Conservation (phyloP, 1,140 invertebrate genomes). For the Periplaneta americana region DNA sequence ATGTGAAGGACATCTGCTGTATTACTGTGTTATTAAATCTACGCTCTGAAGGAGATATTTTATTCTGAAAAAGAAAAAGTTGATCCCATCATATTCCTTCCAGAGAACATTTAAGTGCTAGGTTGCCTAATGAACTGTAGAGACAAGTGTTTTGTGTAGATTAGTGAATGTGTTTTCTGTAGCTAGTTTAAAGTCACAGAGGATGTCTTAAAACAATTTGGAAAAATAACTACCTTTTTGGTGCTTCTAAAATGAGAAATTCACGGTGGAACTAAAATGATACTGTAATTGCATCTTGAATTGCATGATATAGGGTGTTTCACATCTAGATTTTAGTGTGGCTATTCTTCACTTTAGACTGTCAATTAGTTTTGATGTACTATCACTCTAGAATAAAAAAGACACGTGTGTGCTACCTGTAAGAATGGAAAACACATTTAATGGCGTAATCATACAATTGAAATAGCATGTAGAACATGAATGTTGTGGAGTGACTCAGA, state of each 20-base stretch:
- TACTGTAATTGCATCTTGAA: not conserved
- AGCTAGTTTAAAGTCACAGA: slow-evolving; percentile 11
- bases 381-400: not conserved
- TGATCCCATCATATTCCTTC: too few species aligned
- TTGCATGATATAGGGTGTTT: not conserved
- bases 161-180: not conserved
- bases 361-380: not conserved
- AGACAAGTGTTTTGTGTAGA: not conserved
- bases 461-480: not conserved
- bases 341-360: not conserved
- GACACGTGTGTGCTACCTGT: too few species aligned
- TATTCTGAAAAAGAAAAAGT: too few species aligned
- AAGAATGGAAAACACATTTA: too few species aligned
- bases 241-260: not conserved
- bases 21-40: too few species aligned
- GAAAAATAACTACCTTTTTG: not conserved
- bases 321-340: not conserved
- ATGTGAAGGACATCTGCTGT: too few species aligned
- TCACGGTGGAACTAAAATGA: not conserved
- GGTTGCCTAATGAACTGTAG: not conserved
- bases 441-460: too few species aligned
- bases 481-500: not conserved
- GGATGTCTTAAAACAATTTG: not conserved
- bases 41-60: too few species aligned
- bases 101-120: not conserved